Evolutionary conservation across 1,140 invertebrate species (phyloP), one percentile per base, ranked within the genome.

Genomic region (Calephelis nemesis): DNA sequence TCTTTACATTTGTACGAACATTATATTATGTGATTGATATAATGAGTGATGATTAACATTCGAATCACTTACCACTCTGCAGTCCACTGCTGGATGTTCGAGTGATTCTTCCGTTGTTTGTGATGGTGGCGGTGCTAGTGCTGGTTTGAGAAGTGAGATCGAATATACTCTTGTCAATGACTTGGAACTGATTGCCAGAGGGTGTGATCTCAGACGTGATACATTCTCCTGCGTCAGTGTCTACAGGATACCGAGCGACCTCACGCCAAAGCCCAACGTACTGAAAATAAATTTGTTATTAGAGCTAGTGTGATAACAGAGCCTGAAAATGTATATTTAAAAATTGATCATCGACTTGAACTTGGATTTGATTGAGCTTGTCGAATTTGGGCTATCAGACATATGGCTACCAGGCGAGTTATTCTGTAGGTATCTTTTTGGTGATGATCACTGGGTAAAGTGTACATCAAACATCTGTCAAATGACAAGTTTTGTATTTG

Each of bases 251-350:
- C 6, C 79, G 74, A 63, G 84, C 81, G 45, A 90, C 82, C 63
- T 90, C 84, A 39, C 88, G 83, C 88, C 88, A 90, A 79, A 82
- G 83, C 40, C 87, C 86, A 0, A 81, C 7, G 69, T 81, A 90
- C 88, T 90, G 72, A 7, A 78, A 75, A 63, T 65, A 10, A 69
- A 50, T 68, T 47, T 62, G 30, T 15, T 47, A 13, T 54, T 4
- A 30, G 30, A 30, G 30, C 30, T 4, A 30, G 4, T 30, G 30
- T 30, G 30, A 30, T 4, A 30, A 30, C 30, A 30, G 4, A 30
- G 4, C 30, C 4, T 30, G 4, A 30, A 30, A 30, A 30, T 30
- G 2, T 30, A 30, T 30, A 30, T 30, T 30, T 30, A 30, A 30
- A 30, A 30, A 30, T 30, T 30, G 30, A 30, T 30, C 30, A 30